Evolutionary conservation across 2,797 vertebrate species (phyloP).

Genomic region (Macropus fuliginosus): DNA sequence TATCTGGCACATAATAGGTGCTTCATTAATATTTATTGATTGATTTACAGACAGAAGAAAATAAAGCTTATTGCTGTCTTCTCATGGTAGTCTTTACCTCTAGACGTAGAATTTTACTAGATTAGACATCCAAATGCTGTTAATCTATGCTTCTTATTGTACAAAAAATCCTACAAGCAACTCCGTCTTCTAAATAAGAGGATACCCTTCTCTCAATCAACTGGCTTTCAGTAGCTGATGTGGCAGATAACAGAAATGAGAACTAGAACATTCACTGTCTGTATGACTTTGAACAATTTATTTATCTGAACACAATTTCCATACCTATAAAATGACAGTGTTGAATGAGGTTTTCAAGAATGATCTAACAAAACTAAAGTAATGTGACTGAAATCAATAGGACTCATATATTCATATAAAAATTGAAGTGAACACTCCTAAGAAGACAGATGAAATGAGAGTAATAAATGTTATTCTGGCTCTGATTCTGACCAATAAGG

Average conservation of each 20-base stretch:
- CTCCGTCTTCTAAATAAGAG: no score
- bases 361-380: not conserved
- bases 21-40: not conserved
- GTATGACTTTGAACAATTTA: no score
- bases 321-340: not conserved
- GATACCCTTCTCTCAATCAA: no score
- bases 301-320: not conserved
- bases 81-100: not conserved
- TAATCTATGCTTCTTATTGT: no score
- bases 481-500: not conserved
- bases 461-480: not conserved
- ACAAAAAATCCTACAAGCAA: no score
- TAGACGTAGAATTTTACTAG: no score
- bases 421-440: not conserved
- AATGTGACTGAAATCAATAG: not conserved
- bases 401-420: not conserved
- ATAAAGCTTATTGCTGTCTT: not conserved
- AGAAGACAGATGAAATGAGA: not conserved
- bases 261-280: no score
- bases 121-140: no score
- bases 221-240: no score
- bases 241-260: no score
- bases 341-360: not conserved
- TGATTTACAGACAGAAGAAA: no score
- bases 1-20: not conserved